A percentile compares a stretch with the other conserved stretches of the same genome.
phyloP scores from a whole-genome alignment of 2,113 vertebrate genomes.

The Ifrita kowaldi region DNA sequence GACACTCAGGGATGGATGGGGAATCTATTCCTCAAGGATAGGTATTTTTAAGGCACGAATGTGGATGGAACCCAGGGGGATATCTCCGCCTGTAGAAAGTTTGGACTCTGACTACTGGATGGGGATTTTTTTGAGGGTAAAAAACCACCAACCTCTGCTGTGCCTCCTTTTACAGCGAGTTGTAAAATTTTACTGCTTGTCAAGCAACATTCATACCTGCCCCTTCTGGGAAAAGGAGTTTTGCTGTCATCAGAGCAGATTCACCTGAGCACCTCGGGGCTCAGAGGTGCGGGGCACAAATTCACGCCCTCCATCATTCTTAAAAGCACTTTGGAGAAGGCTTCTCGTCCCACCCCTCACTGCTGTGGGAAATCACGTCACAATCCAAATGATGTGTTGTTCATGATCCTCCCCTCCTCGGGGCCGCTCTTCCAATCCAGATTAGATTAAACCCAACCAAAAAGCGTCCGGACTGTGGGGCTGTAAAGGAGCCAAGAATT shows the following conservation, averaged over 20 bases:
- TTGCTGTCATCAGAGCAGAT: background rate
- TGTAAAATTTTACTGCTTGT: background rate
- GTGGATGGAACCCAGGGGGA: background rate
- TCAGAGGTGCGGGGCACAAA: background rate
- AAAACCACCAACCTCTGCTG: background rate
- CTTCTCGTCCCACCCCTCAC: background rate
- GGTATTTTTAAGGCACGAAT: background rate
- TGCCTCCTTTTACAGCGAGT: background rate
- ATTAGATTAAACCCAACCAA: background rate
- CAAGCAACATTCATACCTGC: background rate
- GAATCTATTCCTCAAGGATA: background rate
- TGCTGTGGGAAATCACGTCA: background rate
- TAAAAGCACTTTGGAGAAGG: background rate
- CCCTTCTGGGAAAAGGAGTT: background rate
- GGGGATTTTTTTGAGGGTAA: accelerated
- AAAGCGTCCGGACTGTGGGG: background rate
- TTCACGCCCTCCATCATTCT: background rate
- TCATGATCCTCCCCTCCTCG: accelerated
- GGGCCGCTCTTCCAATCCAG: background rate
- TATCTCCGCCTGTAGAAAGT: background rate
- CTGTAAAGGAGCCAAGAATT: background rate
- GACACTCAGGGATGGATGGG: background rate
- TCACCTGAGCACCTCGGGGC: background rate
- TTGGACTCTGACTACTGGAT: background rate
- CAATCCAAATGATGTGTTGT: accelerated